A percentile compares a stretch with the other conserved stretches of the same genome.
These are phyloP conservation scores for Sporophila hypoxantha DNA, from an alignment of 2,113 vertebrate genomes.

Conservation along the genomic window DNA sequence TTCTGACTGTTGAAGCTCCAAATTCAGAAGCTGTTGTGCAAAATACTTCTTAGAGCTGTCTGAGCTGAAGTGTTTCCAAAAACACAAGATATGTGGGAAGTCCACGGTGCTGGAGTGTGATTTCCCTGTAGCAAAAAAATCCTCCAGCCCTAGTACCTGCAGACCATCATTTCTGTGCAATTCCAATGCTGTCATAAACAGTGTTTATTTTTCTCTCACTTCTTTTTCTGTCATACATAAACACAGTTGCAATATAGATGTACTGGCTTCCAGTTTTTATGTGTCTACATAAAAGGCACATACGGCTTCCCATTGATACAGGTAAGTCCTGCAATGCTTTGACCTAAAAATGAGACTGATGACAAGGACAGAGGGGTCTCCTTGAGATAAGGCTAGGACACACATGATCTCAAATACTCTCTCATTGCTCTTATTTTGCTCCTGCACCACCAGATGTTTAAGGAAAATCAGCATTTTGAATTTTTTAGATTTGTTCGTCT, in stretches of 20 bases:
- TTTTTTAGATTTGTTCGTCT: neutral
- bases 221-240: neutral
- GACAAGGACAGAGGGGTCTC: neutral
- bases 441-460: neutral
- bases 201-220: neutral
- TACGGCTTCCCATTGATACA: neutral
- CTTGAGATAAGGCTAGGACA: neutral
- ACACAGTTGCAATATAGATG: neutral
- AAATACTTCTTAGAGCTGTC: neutral
- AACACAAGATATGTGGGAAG: neutral
- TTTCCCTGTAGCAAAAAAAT: neutral
- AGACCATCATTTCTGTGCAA: neutral
- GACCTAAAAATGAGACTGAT: neutral
- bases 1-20: neutral
- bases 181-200: neutral
- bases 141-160: neutral
- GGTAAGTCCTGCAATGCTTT: neutral
- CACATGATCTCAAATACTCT: neutral
- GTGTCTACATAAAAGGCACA: neutral
- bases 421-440: neutral
- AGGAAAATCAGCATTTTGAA: neutral
- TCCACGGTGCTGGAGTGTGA: neutral
- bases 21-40: neutral
- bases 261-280: neutral
- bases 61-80: neutral